Evolutionary conservation across 2,113 vertebrate genomes (phyloP).

Genomic region (Proterorhinus semilunaris): DNA sequence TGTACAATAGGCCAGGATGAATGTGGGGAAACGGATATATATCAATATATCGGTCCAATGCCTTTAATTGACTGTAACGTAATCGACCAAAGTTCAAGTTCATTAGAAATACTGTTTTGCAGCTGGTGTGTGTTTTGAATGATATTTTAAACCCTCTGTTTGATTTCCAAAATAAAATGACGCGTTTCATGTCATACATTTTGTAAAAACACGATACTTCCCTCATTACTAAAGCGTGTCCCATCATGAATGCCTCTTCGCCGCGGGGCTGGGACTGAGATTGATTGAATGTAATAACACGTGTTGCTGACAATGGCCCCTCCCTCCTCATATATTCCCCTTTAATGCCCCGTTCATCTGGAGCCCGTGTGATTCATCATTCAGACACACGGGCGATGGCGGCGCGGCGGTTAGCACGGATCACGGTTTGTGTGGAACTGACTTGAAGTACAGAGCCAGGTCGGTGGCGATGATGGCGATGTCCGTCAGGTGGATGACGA

Average conservation of each 20-base stretch:
- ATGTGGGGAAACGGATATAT: no score
- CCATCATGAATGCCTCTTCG: neutral
- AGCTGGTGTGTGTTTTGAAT: no score
- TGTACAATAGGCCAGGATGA: no score
- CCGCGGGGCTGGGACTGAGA: neutral
- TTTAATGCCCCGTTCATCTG: neutral
- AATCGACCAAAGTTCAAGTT: no score
- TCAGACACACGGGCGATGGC: neutral
- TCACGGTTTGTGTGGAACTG: conserved; percentile 20
- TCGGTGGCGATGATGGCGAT: conserved; percentile 82
- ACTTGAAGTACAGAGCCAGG: conserved; percentile 84
- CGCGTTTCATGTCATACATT: no score
- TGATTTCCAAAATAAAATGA: no score
- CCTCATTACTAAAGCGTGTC: no score
- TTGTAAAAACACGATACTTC: no score
- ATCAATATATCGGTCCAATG: no score
- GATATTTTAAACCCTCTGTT: no score
- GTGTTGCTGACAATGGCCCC: conserved; percentile 5
- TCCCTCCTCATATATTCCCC: neutral
- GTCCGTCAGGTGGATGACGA: conserved; percentile 81
- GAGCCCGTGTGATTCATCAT: neutral
- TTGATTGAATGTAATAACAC: conserved; percentile 9
- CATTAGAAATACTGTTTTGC: no score
- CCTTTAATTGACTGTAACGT: no score
- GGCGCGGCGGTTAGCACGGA: neutral